Evolutionary conservation across 2,113 vertebrate species (phyloP), one percentile per base, ranked within the genome.

Genomic region (Pardalotus punctatus): DNA sequence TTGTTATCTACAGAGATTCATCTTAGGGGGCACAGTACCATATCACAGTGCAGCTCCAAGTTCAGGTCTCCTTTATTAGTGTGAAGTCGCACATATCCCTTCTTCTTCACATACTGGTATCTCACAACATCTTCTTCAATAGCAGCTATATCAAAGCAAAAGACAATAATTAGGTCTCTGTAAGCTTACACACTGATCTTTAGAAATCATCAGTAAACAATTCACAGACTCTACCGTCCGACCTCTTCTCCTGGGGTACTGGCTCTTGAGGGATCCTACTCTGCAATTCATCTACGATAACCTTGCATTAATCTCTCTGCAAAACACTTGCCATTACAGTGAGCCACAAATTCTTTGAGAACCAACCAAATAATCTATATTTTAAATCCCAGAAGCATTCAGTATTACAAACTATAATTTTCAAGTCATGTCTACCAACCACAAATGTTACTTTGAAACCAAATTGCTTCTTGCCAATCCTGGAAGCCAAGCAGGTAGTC

Each of bases 11-110:
- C 28, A 87, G 36, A 66, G 29, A 45, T 43, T 31, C 12, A 76
- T 78, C 15, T 35, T 13, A 5, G 3, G 7, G 36, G 35, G 14
- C 56, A 95, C 96, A 54, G 79, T 96, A 99, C 99, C 99, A 99
- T 98, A 94, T 99, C 99, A 47, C 99, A 99, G 96, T 99, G 98
- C 72, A 99, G 91, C 97, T 99, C 99, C 65, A 99, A 72, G 88
- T 99, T 99, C 14, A 99, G 92, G 96, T 99, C 99, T 22, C 99
- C 99, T 92, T 98, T 98, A 95, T 98, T 99, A 11, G 99, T 99
- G 95, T 99, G 99, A 17, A 99, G 97, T 66, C 99, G 98, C 62
- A 99, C 98, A 4, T 99, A 99, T 62, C 99, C 99, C 88, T 99
- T 99, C 93, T 99, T 99, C 98, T 99, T 99, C 94, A 99, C 99